Evolutionary conservation across 2,888 invertebrate genomes (phyloP), one percentile per base, ranked within the genome.

Genomic region (Parochlus steinenii): DNA sequence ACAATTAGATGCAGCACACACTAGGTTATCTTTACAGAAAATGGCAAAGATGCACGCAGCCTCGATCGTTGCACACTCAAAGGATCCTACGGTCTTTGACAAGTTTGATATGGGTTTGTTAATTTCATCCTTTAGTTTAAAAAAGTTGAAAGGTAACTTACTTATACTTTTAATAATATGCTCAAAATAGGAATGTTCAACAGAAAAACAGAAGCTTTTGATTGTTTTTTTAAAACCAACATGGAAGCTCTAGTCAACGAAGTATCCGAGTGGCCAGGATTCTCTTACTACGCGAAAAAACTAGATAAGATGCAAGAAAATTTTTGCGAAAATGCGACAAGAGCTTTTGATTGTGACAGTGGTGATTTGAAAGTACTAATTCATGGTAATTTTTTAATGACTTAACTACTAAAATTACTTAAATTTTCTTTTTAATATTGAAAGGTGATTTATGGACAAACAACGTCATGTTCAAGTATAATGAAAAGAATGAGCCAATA

Each of bases 401-500:
- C n/a, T n/a, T n/a, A n/a, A n/a, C n/a, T n/a, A n/a, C n/a, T n/a
- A n/a, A n/a, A n/a, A n/a, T n/a, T n/a, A n/a, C n/a, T n/a, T n/a
- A n/a, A n/a, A n/a, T n/a, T n/a, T n/a, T n/a, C n/a, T n/a, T n/a
- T n/a, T n/a, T n/a, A n/a, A n/a, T n/a, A n/a, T n/a, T n/a, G n/a
- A n/a, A n/a, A n/a, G n/a, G n/a, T 11, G 36, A 36, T 18, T 22
- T 36, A 12, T 36, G 36, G 36, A 30, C 30, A 5, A 36, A 29
- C 12, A 36, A 36, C 15, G 8, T 36, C 4, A 36, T 36, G 36
- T 30, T 29, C n/a, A 7, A n/a, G 5, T 36, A 36, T n/a, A 15
- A 34, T 7, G 7, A 20, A 10, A 7, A 6, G 7, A 19, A 19
- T 1, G 6, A 3, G 5, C 36, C 30, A 10, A 6, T 12, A 10